Evolutionary conservation across 2,888 invertebrate species (phyloP).

Genomic region (Metopia argyrocephala): DNA sequence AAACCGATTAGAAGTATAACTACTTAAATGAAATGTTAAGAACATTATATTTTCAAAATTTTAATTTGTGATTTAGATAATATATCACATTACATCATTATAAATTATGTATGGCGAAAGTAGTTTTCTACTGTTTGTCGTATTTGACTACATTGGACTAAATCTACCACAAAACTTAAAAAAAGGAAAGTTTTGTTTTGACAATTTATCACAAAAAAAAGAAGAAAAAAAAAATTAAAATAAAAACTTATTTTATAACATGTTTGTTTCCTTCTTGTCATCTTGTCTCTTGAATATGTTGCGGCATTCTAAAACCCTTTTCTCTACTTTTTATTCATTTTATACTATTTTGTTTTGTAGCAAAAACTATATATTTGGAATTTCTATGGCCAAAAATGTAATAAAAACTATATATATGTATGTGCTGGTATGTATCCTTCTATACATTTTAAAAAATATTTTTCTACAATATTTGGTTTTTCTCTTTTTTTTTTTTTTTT

Average conservation of each 20-base stretch:
- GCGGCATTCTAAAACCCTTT: neutral
- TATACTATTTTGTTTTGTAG: too few species aligned
- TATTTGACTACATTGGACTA: neutral
- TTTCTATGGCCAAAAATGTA: neutral
- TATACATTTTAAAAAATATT: neutral
- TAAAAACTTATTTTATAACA: constrained; percentile 37
- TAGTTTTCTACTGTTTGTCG: too few species aligned
- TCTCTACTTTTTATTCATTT: neutral
- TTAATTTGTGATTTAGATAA: too few species aligned
- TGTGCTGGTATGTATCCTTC: too few species aligned
- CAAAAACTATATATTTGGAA: neutral
- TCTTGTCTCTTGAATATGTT: constrained; percentile 23
- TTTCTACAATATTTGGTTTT: neutral
- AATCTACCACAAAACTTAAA: neutral
- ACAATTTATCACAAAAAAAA: constrained; percentile 29
- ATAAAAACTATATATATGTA: neutral
- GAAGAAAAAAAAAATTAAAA: constrained; percentile 38
- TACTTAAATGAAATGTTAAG: too few species aligned
- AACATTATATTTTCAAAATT: too few species aligned
- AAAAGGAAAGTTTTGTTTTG: constrained; percentile 13
- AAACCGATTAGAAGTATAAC: too few species aligned
- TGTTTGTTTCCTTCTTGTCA: neutral
- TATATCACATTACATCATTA: too few species aligned
- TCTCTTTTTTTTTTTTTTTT: neutral
- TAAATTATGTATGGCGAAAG: too few species aligned